Evolutionary conservation across 2,888 invertebrate species (phyloP).

Genomic region (Encarsia formosa): DNA sequence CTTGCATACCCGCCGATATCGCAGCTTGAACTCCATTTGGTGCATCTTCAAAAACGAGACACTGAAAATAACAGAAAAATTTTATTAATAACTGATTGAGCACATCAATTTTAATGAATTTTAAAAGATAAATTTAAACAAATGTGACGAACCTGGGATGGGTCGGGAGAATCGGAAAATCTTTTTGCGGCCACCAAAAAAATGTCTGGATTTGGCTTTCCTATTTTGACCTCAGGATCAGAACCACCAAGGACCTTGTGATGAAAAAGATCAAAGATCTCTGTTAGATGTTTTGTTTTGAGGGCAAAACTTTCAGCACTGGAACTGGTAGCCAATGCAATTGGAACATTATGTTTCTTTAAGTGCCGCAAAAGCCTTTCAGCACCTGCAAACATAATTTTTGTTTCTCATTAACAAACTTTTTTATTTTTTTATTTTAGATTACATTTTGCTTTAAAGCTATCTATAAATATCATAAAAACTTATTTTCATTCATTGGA

Average conservation of each 20-base stretch:
- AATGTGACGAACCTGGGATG: slow-evolving; percentile 39
- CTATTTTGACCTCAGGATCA: slow-evolving; percentile 64
- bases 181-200: slow-evolving; percentile 62
- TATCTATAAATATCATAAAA: too few species aligned
- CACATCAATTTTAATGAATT: background rate
- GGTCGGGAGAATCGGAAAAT: slow-evolving; percentile 56
- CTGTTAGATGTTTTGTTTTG: slow-evolving; percentile 54
- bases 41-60: slow-evolving; percentile 65
- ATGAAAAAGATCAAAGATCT: slow-evolving; percentile 55
- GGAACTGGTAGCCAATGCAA: slow-evolving; percentile 69
- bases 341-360: slow-evolving; percentile 59
- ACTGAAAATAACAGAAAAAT: slow-evolving; percentile 50
- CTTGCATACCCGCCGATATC: slow-evolving; percentile 60
- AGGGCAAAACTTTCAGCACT: slow-evolving; percentile 56
- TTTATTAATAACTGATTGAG: background rate
- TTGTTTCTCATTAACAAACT: too few species aligned
- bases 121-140: background rate
- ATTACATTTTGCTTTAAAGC: too few species aligned
- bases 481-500: too few species aligned
- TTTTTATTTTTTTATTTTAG: too few species aligned
- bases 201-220: slow-evolving; percentile 71
- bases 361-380: slow-evolving; percentile 61
- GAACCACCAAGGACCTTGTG: slow-evolving; percentile 62
- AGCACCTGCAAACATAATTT: slow-evolving; percentile 50
- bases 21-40: slow-evolving; percentile 62